Percentiles rank a stretch among this genome's conserved stretches.
Conservation (phyloP, 2,888 invertebrate species). For the Dorcus hopei region DNA sequence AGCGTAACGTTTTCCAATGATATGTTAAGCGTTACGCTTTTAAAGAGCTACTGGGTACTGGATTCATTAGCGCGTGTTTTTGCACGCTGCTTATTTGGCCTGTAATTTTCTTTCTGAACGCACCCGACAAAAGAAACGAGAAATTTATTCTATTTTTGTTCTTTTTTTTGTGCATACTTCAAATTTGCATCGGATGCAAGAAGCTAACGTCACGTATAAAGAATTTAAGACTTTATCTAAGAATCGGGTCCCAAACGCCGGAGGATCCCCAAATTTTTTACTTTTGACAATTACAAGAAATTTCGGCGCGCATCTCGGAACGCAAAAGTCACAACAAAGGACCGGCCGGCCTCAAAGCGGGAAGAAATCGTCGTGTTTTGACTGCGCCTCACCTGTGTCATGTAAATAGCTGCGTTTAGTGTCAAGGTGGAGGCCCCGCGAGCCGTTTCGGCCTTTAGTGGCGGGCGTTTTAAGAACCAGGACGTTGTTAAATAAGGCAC, state of each 20-base stretch:
- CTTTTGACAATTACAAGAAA: slow-evolving; percentile 33
- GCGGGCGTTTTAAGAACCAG: slow-evolving; percentile 22
- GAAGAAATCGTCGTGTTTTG: slow-evolving; percentile 41
- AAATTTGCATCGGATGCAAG: no score
- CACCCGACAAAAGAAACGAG: no score
- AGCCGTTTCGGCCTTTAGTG: slow-evolving; percentile 27
- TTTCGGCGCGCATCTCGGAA: slow-evolving; percentile 37
- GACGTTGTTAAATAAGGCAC: slow-evolving; percentile 32
- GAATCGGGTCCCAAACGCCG: neutral
- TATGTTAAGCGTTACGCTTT: neutral
- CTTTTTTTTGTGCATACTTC: no score
- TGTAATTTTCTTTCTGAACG: no score
- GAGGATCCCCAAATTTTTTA: slow-evolving; percentile 18
- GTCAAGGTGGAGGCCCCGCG: slow-evolving; percentile 40
- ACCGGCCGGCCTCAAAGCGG: slow-evolving; percentile 34
- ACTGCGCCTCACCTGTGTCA: slow-evolving; percentile 47
- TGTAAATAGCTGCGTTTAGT: slow-evolving; percentile 48
- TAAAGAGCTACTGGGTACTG: no score
- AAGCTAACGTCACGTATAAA: no score
- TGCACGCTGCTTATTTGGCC: no score
- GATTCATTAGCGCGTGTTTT: no score
- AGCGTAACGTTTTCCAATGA: neutral
- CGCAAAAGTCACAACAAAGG: slow-evolving; percentile 25
- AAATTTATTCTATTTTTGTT: no score
- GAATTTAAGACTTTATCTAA: no score